Conservation (phyloP, 2,113 vertebrate species). For the Charadrius vociferus region DNA sequence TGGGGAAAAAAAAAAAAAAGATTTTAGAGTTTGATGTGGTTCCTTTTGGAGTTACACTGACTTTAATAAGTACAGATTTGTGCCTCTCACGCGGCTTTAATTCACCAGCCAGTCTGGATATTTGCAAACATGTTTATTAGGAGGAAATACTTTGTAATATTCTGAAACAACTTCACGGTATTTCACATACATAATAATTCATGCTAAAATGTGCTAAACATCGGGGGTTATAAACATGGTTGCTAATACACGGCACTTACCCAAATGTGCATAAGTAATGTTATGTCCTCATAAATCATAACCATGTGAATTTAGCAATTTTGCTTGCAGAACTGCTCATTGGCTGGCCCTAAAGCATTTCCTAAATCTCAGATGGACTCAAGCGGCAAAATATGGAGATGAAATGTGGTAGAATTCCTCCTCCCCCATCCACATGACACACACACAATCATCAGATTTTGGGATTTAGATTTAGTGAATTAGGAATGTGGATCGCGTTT, state of each 20-base stretch:
- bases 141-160: slow-evolving; percentile 10
- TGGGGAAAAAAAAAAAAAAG: background rate
- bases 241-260: slow-evolving; percentile 1
- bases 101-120: background rate
- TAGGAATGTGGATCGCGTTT: slow-evolving; percentile 4
- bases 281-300: slow-evolving; percentile 5
- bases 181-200: slow-evolving; percentile 29
- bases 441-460: background rate
- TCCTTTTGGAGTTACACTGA: background rate
- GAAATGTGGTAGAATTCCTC: background rate
- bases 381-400: background rate
- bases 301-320: background rate
- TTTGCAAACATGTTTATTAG: slow-evolving; percentile 19
- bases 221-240: background rate
- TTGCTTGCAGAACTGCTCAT: background rate
- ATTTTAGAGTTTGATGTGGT: background rate
- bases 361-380: background rate
- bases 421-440: background rate
- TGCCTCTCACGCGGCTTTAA: background rate
- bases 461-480: slow-evolving; percentile 9
- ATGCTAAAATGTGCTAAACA: slow-evolving; percentile 34
- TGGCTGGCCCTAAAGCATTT: background rate
- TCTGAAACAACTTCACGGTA: background rate
- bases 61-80: background rate
- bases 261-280: slow-evolving; percentile 41